Evolutionary conservation across 2,888 invertebrate species (phyloP).

Genomic region (Auanema sp.): DNA sequence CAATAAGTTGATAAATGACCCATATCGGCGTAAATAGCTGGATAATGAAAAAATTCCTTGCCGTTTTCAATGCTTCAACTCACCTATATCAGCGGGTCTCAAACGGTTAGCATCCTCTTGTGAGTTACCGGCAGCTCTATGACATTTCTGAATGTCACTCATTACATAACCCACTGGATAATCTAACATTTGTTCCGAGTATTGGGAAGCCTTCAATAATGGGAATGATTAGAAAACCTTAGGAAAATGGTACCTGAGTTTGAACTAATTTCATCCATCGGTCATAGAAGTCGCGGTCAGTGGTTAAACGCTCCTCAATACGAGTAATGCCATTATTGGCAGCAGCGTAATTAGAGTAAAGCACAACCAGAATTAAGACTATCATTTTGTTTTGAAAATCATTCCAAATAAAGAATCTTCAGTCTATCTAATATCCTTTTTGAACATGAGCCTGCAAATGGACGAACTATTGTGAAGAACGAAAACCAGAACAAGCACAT

Average conservation of each 20-base stretch:
- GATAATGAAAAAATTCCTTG: background rate
- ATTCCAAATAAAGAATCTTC: no score
- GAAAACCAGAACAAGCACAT: no score
- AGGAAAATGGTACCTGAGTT: constrained; percentile 30
- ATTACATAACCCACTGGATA: constrained; percentile 37
- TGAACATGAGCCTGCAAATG: no score
- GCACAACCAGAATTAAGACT: no score
- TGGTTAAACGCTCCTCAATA: constrained; percentile 43
- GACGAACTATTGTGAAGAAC: no score
- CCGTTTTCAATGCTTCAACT: background rate
- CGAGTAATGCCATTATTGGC: constrained; percentile 32
- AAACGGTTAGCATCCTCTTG: constrained; percentile 25
- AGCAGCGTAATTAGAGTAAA: background rate
- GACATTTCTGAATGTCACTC: constrained; percentile 24
- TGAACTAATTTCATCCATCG: constrained; percentile 47
- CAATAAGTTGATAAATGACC: constrained; percentile 48
- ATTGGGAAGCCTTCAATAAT: constrained; percentile 33
- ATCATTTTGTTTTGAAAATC: no score
- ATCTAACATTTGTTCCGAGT: constrained; percentile 32
- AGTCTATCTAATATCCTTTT: no score
- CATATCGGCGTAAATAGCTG: constrained; percentile 40
- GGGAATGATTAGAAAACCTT: background rate
- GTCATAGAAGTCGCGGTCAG: constrained; percentile 44
- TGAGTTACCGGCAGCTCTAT: constrained; percentile 13
- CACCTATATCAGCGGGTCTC: constrained; percentile 17